These are phyloP conservation scores for Sphaerodactylus townsendi DNA, from an alignment of 2,113 vertebrate species.

Conservation along the genomic window DNA sequence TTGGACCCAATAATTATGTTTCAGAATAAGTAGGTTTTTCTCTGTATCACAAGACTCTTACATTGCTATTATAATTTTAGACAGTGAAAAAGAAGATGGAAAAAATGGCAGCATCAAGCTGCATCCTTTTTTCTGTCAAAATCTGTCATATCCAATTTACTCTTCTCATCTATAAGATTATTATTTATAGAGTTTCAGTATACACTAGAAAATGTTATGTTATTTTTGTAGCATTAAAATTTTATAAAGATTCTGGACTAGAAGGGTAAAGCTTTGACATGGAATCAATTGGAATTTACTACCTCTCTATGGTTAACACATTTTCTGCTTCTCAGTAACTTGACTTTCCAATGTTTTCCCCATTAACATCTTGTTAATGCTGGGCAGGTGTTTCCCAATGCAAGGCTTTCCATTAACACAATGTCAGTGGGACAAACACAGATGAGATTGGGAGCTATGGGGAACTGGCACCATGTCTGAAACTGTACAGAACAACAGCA, in stretches of 20 bases:
- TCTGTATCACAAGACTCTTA: neutral
- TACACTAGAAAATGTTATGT: neutral
- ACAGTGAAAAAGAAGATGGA: neutral
- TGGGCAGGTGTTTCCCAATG: slow-evolving; percentile 76
- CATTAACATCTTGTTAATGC: slow-evolving; percentile 76
- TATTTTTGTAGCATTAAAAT: slow-evolving; percentile 47
- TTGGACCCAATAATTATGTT: neutral
- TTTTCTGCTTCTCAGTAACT: slow-evolving; percentile 64
- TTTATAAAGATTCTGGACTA: slow-evolving; percentile 65
- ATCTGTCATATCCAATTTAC: neutral
- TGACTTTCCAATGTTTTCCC: slow-evolving; percentile 67
- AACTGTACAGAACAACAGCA: slow-evolving; percentile 50
- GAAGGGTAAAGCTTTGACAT: slow-evolving; percentile 5
- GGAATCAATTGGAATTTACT: slow-evolving; percentile 56
- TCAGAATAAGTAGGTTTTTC: no score
- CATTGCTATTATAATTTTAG: neutral
- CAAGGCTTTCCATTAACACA: slow-evolving; percentile 75
- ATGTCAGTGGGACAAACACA: slow-evolving; percentile 75
- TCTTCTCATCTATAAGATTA: neutral
- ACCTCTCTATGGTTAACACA: slow-evolving; percentile 52
- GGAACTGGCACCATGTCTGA: slow-evolving; percentile 61
- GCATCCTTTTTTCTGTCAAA: neutral
- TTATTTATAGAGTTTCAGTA: neutral
- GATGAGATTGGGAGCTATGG: slow-evolving; percentile 64
- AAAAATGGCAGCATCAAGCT: neutral